These are phyloP conservation scores for Drosophila quinaria DNA, from an alignment of 2,888 invertebrate species.

Conservation along the genomic window DNA sequence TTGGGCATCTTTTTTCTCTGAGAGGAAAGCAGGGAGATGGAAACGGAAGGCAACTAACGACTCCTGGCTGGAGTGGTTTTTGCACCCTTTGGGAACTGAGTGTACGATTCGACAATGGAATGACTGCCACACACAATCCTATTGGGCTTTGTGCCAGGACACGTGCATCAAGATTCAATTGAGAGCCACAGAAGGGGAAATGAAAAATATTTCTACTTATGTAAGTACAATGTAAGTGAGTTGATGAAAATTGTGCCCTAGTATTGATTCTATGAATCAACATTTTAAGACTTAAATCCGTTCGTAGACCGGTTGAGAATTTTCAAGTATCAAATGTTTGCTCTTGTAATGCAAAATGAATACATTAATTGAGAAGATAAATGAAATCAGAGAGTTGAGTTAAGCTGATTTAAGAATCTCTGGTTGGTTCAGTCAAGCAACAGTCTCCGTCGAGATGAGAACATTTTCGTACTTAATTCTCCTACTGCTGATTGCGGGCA, in stretches of 20 bases:
- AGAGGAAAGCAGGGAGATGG: neutral
- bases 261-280: neutral
- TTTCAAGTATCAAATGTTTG: too few relatives aligned
- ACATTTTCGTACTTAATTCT: neutral
- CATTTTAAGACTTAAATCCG: neutral
- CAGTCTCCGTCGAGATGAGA: neutral
- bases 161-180: slow-evolving; percentile 81
- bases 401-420: neutral
- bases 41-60: slow-evolving; percentile 20
- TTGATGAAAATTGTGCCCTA: neutral
- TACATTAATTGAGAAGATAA: neutral
- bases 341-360: too few relatives aligned
- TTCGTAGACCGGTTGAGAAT: neutral
- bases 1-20: slow-evolving; percentile 3
- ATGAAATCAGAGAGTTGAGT: neutral
- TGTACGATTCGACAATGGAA: slow-evolving; percentile 25
- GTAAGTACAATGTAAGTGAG: slow-evolving; percentile 1
- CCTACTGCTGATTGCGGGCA: neutral
- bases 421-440: neutral
- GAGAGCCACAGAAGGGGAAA: slow-evolving; percentile 44
- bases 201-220: slow-evolving; percentile 24
- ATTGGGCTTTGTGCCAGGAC: slow-evolving; percentile 58
- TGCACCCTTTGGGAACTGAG: slow-evolving; percentile 48
- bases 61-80: slow-evolving; percentile 20
- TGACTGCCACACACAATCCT: slow-evolving; percentile 47